Base-by-base conservation (phyloP, 2,888 invertebrate species). In the Drosophila borealis region DNA sequence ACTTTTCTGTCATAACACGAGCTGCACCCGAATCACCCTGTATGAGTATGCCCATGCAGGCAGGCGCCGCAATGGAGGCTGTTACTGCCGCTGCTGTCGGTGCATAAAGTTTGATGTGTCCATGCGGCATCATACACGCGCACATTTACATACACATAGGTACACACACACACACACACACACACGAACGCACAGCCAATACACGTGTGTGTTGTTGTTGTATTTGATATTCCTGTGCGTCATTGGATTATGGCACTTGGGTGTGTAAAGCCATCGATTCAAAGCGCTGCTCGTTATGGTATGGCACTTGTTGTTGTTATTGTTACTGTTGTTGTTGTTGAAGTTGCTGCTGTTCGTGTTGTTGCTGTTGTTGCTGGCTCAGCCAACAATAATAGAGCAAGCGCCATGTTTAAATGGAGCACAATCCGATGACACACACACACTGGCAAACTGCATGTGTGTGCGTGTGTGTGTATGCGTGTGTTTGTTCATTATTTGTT, bases 191-290 rank as follows among this genome's bases (percentile, higher is more conserved):
- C 49, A 21, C 21, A 14, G 14, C 21, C 64, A 61, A 59, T 67
- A 61, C 64, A 56, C 64, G 41, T 56, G 66, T 53, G 59, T 64
- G 68, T 21, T 70, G 62, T 37, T 71, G 75, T 62, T 80, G 80
- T 82, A 70, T 70, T 78, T 80, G 80, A 79, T 83, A 91, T 91
- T 91, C 91, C 91, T 91, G 83, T 89, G 91, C 89, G 92, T 86
- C 88, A 88, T 88, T 88, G 85, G 90, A 90, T 91, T 91, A 92
- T 92, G 91, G 91, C 92, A 91, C 92, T 91, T 92, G 91, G 91
- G 92, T 92, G 92, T 92, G 92, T 91, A 91, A 81, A 84, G 81
- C 84, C 88, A 90, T 82, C 88, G 80, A 89, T 86, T 88, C 88
- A 78, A 74, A 85, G 79, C 82, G 82, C 67, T 74, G 76, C 72